Evolutionary conservation across 2,113 vertebrate genomes (phyloP).

Genomic region (Podarcis raffonei): DNA sequence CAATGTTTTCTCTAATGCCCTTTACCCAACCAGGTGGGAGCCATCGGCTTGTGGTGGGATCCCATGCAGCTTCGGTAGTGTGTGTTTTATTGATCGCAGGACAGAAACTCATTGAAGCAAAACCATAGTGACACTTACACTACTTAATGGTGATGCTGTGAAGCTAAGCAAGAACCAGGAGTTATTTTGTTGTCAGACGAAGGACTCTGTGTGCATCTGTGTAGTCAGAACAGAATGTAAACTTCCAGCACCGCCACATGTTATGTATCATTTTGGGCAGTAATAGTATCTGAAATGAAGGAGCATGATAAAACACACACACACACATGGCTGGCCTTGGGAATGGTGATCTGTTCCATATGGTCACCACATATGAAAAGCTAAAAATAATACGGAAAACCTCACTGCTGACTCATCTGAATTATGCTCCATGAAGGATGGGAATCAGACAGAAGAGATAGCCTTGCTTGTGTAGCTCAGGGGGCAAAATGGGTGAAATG

Average conservation of each 20-base stretch:
- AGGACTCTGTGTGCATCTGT: neutral
- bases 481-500: neutral
- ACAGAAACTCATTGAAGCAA: neutral
- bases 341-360: slow-evolving; percentile 13
- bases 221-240: neutral
- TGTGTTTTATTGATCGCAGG: neutral
- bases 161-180: neutral
- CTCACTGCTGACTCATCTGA: slow-evolving; percentile 24
- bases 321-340: neutral
- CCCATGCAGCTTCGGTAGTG: too few species aligned
- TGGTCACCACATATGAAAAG: neutral
- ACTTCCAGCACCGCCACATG: neutral
- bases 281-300: slow-evolving; percentile 15
- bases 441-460: neutral
- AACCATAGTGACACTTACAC: neutral
- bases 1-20: too few species aligned
- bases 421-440: neutral
- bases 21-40: too few species aligned
- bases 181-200: neutral
- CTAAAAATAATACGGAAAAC: slow-evolving; percentile 9
- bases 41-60: too few species aligned
- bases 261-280: slow-evolving; percentile 3
- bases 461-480: neutral
- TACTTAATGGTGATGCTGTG: neutral
- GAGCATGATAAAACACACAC: neutral